phyloP scores from a whole-genome alignment of 2,888 invertebrate genomes.

The Hanleya hanleyi region DNA sequence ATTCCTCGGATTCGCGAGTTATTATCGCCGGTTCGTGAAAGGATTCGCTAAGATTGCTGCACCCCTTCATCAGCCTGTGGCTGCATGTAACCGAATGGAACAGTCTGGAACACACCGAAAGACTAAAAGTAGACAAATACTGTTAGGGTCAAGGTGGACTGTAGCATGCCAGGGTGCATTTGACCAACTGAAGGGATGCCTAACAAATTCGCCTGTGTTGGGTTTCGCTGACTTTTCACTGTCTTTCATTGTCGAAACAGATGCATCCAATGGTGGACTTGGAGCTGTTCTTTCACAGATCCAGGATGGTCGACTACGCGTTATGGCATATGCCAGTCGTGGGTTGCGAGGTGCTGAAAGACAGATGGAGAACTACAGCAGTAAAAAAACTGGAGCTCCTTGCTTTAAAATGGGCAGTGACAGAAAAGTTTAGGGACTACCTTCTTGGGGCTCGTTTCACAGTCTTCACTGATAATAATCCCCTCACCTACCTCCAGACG shows the following conservation, averaged over 20 bases:
- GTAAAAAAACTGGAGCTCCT: conserved; percentile 35
- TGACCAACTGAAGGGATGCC: not conserved
- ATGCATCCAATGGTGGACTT: not conserved
- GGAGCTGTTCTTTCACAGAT: not conserved
- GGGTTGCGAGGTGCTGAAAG: not conserved
- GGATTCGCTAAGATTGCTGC: not conserved
- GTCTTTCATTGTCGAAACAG: not conserved
- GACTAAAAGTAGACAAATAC: not conserved
- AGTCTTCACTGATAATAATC: conserved; percentile 22
- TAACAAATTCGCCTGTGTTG: not conserved
- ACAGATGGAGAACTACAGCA: conserved; percentile 3
- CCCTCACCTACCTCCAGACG: conserved; percentile 11
- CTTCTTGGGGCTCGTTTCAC: conserved; percentile 11
- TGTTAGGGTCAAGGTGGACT: not conserved
- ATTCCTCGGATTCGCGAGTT: conserved; percentile 7
- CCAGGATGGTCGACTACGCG: no score
- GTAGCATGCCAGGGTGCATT: not conserved
- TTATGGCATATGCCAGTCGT: no score
- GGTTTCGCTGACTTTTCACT: not conserved
- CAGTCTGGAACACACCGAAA: not conserved
- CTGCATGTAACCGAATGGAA: not conserved
- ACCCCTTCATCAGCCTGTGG: not conserved
- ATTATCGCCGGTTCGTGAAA: conserved; percentile 1
- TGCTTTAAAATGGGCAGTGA: conserved; percentile 36
- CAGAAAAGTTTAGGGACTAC: conserved; percentile 25